Conservation (phyloP, 2,113 vertebrate species). For the Colinus virginianus region DNA sequence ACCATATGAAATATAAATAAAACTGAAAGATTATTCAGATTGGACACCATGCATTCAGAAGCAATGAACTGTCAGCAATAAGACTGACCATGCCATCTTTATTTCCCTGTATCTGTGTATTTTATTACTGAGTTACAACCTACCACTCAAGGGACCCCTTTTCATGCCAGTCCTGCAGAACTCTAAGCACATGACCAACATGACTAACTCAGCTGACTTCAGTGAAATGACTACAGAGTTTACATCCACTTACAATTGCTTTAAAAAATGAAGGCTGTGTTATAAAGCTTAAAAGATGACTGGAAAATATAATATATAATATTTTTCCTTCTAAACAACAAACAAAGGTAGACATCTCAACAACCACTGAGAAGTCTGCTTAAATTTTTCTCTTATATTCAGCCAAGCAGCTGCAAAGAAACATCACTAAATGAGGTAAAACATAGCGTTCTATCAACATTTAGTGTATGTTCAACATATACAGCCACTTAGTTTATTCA, state of each 20-base stretch:
- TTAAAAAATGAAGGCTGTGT: not conserved
- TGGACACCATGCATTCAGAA: not conserved
- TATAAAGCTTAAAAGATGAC: not conserved
- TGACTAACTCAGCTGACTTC: slow-evolving; percentile 28
- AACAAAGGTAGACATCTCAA: not conserved
- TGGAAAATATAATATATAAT: not conserved
- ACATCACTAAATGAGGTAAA: not conserved
- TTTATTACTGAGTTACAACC: slow-evolving; percentile 20
- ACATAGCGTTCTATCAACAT: not conserved
- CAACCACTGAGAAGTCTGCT: not conserved
- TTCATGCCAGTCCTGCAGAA: not conserved
- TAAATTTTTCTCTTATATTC: not conserved
- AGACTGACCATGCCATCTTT: not conserved
- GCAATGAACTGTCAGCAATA: not conserved
- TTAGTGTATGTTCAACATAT: not conserved
- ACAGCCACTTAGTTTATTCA: not conserved
- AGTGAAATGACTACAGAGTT: not conserved
- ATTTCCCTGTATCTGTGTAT: not conserved
- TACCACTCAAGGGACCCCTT: not conserved
- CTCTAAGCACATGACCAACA: not conserved
- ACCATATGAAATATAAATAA: not conserved
- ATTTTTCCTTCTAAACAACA: not conserved
- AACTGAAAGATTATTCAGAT: not conserved
- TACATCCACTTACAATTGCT: not conserved
- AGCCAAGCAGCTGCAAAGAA: not conserved